Base-by-base conservation (phyloP, 1,140 invertebrate species). In the Argopecten irradians region DNA sequence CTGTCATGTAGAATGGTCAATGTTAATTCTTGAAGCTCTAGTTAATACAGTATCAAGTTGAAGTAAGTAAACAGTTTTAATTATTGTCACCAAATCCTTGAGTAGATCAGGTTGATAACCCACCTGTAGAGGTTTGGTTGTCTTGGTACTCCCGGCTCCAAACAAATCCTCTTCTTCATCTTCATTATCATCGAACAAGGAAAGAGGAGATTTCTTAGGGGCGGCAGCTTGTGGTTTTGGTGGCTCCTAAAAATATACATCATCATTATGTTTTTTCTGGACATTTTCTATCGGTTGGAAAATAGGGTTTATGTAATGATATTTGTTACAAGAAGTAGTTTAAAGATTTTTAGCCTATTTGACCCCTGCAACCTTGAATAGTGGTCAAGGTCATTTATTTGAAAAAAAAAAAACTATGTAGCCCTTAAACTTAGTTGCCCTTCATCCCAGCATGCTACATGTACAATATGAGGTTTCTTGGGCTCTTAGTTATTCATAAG, bases 171-270 rank as follows among this genome's bases (percentile, higher is more conserved):
- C 91, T 0, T 91, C 92, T 1, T 91, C 91, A 1, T 89, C 91
- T 8, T 90, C 91, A 71, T 92, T 89, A 36, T 88, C 91, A 87
- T 92, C 92, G 91, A 92, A 92, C 87, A 92, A 35, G 0, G 92
- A 92, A 36, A 92, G 22, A 28, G 87, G 88, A 14, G 87, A 89
- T 35, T 92, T 91, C 16, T 88, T 55, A 28, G 92, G 89, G n/a
- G 83, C 83, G 34, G 88, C 35, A n/a, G 88, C 89, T 43, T 89
- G 88, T 34, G 90, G 22, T 85, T 89, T 33, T 19, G 85, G 41
- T 35, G 89, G 82, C 55, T 88, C 85, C 43, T 86, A 46, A 28
- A 39, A 39, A 39, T 13, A 39, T 5, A 39, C n/a, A n/a, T n/a
- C n/a, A n/a, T n/a, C n/a, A n/a, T n/a, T n/a, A n/a, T n/a, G n/a